Evolutionary conservation across 2,797 vertebrate species (phyloP).

Genomic region (Crocidura indochinensis): DNA sequence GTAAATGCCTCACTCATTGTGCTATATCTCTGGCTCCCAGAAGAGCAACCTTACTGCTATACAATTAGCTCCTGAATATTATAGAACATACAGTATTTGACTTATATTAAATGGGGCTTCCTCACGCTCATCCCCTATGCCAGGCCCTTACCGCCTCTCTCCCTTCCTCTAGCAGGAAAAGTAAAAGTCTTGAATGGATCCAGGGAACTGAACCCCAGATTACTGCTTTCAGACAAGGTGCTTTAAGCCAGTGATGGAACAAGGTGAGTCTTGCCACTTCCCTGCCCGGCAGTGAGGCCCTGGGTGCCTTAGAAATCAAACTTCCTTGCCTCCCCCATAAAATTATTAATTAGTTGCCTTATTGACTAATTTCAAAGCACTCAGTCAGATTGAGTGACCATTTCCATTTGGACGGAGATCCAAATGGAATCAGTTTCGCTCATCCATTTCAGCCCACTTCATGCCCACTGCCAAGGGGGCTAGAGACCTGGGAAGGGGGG

Average conservation of each 20-base stretch:
- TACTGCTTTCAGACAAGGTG: not conserved
- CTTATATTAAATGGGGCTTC: not conserved
- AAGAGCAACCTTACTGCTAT: no score
- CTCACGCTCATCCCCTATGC: not conserved
- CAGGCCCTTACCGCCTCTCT: no score
- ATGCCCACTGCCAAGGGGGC: not conserved
- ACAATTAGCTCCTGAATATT: no score
- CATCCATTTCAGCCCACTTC: constrained; percentile 68
- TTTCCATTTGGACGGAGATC: constrained; percentile 70
- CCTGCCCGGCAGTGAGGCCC: not conserved
- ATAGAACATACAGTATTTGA: not conserved
- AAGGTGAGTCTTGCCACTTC: not conserved
- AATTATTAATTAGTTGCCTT: constrained; percentile 85
- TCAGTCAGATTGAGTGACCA: constrained; percentile 80
- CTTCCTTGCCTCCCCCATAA: constrained; percentile 19
- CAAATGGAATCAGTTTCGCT: constrained; percentile 33
- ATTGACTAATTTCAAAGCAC: constrained; percentile 86
- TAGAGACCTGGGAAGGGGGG: not conserved
- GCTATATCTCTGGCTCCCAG: no score
- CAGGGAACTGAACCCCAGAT: not conserved
- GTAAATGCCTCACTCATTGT: no score
- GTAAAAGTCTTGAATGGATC: no score
- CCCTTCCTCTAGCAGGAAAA: no score
- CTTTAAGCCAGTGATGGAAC: not conserved
- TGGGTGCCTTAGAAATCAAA: constrained; percentile 51